Base-by-base conservation (phyloP, 1,140 invertebrate genomes). In the Patella vulgata region DNA sequence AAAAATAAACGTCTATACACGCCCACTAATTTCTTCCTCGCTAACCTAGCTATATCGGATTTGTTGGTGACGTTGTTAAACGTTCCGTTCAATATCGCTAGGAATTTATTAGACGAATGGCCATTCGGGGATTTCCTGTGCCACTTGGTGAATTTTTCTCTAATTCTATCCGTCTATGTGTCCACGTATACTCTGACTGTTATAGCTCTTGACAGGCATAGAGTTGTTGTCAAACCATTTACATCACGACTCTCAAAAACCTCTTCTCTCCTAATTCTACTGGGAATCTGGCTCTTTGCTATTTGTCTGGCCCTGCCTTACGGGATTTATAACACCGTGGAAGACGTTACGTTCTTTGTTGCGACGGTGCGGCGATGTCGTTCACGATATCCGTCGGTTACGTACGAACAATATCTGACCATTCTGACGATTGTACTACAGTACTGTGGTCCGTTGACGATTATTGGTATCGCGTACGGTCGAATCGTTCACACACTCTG, bases 1-100 rank as follows among this genome's bases (percentile, higher is more conserved):
- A 88, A 92, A 23, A 97, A 97, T 81, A 89, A 89, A 36, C 89
- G 92, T 31, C 97, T 99, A 95, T 95, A 97, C 79, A 97, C 96
- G 0, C 96, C 98, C 0, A 99, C 97, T 21, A 98, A 99, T 84
- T 89, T 96, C 44, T 99, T 99, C 84, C 98, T 99, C 72, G 93
- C 93, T 19, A 99, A 98, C 81, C 84, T 99, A 54, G 96, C 96
- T 0, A 84, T 98, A n/a, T 95, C 94, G 17, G 96, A 99, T 80
- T 92, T 98, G 52, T 80, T 98, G 2, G 86, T 99, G 19, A 97
- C 95, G 75, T 86, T 92, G 3, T 88, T 98, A 65, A 93, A 94
- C 1, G 93, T 98, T n/a, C 96, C 81, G 27, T 82, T 87, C 59
- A 87, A 86, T 68, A 84, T 86, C 47, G 71, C 71, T 8, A 61